These are phyloP conservation scores for Hippocampus comes DNA, from an alignment of 2,113 vertebrate genomes.

Conservation along the genomic window DNA sequence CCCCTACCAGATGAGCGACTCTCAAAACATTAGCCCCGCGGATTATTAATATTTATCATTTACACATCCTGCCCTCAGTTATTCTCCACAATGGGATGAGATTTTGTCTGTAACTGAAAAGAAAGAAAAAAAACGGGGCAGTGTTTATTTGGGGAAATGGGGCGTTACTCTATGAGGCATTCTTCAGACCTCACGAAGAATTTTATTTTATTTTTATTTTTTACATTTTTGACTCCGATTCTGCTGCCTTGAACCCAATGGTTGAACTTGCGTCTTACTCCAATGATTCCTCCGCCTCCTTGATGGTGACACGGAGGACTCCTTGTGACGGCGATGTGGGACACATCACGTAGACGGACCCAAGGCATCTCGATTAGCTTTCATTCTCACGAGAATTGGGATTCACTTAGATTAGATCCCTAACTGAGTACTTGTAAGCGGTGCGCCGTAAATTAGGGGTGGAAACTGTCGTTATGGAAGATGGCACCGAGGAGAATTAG, in stretches of 20 bases:
- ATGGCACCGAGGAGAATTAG: background rate
- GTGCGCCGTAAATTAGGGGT: background rate
- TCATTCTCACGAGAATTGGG: conserved; percentile 26
- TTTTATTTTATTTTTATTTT: background rate
- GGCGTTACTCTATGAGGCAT: conserved; percentile 3
- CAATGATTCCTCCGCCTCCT: background rate
- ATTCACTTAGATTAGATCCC: conserved; percentile 31
- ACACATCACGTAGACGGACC: conserved; percentile 20
- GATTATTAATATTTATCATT: conserved; percentile 72
- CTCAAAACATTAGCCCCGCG: conserved; percentile 55
- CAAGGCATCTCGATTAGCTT: conserved; percentile 46
- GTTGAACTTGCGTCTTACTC: background rate
- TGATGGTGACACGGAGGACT: conserved; percentile 4
- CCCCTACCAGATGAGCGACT: conserved; percentile 43
- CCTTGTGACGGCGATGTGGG: conserved; percentile 20
- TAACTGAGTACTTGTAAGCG: conserved; percentile 27
- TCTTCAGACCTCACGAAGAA: background rate
- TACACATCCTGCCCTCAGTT: conserved; percentile 63
- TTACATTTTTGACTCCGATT: background rate
- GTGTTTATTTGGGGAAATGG: background rate
- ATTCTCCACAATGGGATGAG: conserved; percentile 60
- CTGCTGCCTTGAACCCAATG: conserved; percentile 26
- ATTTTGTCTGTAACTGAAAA: conserved; percentile 45
- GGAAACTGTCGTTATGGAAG: background rate
- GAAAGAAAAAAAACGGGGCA: conserved; percentile 12